Evolutionary conservation across 1,140 invertebrate species (phyloP), one percentile per base, ranked within the genome.

Genomic region (Hesperophylax magnus): DNA sequence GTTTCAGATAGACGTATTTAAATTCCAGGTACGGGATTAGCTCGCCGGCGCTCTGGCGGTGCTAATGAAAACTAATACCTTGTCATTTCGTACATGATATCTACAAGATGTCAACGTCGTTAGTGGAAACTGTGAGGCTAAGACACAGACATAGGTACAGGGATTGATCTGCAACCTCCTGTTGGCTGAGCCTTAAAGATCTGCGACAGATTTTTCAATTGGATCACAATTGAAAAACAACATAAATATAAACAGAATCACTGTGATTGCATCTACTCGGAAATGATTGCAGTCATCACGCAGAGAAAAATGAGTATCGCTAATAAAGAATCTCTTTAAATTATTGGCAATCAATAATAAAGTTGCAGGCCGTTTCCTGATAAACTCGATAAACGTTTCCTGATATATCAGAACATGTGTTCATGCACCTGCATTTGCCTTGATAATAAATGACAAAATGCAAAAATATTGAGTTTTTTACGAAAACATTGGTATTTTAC

Each of bases 31-130:
- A 80, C 63, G 61, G 69, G 39, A 52, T 69, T 63, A 31, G 75
- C 60, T 20, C 17, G 56, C 52, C 63, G 65, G 80, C 47, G 67
- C 79, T 76, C 79, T 80, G 71, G 71, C 81, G 77, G 71, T 78
- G 78, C 82, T 84, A 84, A 84, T 84, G 82, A 84, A 81, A 84
- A 84, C 82, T 84, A 84, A 84, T 84, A 79, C 58, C 77, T 72
- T 84, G 82, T 84, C 82, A 79, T 81, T 79, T 81, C 65, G 65
- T 80, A 83, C 82, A 83, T 80, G 82, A 83, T 80, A 80, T 83
- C 79, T 83, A 83, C 82, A 83, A 81, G 82, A 83, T 83, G 82
- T 83, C 60, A 39, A 56, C 52, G 71, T 71, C 67, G 67, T 71
- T 71, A 71, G 67, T 52, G 67, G 67, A 4, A 9, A 24, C 5